phyloP scores from a whole-genome alignment of 1,140 invertebrate genomes.

The Archegozetes longisetosus region DNA sequence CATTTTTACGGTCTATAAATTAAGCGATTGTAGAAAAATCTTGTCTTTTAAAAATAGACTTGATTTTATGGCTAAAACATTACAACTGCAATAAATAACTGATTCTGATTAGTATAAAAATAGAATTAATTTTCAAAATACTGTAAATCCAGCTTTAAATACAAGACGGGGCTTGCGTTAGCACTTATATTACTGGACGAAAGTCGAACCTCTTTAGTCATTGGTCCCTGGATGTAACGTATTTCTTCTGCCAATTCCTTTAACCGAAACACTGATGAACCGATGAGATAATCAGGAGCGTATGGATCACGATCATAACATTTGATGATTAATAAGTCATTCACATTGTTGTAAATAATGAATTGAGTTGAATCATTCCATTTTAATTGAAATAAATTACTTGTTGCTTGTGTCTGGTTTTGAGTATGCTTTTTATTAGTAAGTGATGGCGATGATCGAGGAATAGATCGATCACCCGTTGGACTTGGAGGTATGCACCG shows the following conservation, averaged over 20 bases:
- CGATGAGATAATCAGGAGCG: conserved; percentile 1
- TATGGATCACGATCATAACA: conserved; percentile 5
- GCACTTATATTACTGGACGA: background rate
- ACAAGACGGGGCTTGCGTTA: background rate
- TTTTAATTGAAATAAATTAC: background rate
- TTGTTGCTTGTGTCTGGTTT: background rate
- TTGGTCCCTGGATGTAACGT: background rate
- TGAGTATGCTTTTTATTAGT: background rate
- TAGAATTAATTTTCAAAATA: background rate
- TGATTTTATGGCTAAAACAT: no score
- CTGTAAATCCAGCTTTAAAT: background rate
- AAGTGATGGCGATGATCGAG: background rate
- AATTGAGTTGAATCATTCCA: background rate
- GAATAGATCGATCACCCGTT: background rate
- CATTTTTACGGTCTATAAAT: no score
- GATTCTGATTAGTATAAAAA: no score
- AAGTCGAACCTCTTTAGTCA: conserved; percentile 4
- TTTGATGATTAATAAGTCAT: background rate
- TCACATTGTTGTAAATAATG: background rate
- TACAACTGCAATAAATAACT: no score
- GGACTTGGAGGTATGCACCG: background rate
- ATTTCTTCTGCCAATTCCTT: background rate
- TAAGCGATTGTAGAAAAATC: no score
- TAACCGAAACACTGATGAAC: background rate
- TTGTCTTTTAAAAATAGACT: no score